phyloP scores from a whole-genome alignment of 1,140 invertebrate genomes.

The Drosophila funebris region DNA sequence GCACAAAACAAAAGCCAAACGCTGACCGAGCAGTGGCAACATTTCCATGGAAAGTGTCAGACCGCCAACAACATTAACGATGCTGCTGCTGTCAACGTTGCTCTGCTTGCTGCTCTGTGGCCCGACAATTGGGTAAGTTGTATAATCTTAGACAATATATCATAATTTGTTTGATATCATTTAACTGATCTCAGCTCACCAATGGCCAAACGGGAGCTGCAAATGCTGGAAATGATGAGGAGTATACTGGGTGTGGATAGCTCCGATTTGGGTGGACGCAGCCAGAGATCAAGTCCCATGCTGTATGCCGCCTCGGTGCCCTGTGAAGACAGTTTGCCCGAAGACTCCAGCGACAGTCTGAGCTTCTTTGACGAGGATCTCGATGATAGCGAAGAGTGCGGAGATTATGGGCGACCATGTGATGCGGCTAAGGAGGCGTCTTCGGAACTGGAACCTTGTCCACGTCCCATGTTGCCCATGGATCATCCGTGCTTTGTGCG shows the following conservation, averaged over 20 bases:
- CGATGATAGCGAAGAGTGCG: constrained; percentile 45
- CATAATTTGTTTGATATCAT: too few relatives aligned
- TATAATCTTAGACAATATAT: neutral
- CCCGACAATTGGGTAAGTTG: constrained; percentile 47
- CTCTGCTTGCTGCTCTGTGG: constrained; percentile 42
- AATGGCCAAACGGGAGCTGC: constrained; percentile 44
- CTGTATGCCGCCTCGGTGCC: constrained; percentile 36
- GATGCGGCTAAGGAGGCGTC: neutral
- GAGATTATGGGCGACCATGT: constrained; percentile 23
- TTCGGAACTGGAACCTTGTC: neutral
- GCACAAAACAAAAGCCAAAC: constrained; percentile 68
- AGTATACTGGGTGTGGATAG: constrained; percentile 44
- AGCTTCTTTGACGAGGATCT: constrained; percentile 43
- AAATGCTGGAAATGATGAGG: constrained; percentile 64
- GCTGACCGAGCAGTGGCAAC: constrained; percentile 53
- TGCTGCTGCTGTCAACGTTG: constrained; percentile 27
- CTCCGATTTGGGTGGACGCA: constrained; percentile 24
- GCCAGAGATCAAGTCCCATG: constrained; percentile 33
- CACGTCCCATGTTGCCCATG: constrained; percentile 25
- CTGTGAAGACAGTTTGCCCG: constrained; percentile 51
- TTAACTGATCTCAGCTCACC: constrained; percentile 35
- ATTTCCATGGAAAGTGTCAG: constrained; percentile 70
- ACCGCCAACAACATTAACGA: constrained; percentile 41
- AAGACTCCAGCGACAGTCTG: constrained; percentile 1
- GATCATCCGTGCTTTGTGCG: constrained; percentile 63